phyloP scores from a whole-genome alignment of 2,113 vertebrate species.

The Leiothrix lutea region DNA sequence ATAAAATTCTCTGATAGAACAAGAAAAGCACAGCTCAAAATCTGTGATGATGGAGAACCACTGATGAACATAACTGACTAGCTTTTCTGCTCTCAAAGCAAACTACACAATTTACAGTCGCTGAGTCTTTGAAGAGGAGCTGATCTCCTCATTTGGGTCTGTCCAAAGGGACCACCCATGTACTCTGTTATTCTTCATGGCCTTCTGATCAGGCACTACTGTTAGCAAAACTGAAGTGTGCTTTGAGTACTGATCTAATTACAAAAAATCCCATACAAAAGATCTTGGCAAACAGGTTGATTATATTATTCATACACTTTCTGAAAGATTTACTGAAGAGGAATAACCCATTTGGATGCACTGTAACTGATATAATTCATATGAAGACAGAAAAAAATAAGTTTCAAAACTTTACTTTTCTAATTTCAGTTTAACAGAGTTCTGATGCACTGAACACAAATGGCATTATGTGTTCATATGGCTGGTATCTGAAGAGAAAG shows the following conservation, averaged over 20 bases:
- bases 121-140: neutral
- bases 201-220: neutral
- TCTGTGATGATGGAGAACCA: neutral
- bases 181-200: neutral
- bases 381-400: neutral
- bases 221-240: neutral
- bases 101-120: constrained; percentile 56
- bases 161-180: neutral
- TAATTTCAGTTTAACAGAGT: neutral
- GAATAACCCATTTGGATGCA: neutral
- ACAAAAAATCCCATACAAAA: neutral
- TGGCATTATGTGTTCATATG: accelerated
- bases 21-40: constrained; percentile 52
- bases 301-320: neutral
- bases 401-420: neutral
- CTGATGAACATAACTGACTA: constrained; percentile 37
- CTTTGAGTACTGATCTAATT: neutral
- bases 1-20: neutral
- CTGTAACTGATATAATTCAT: neutral
- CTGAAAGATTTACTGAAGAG: neutral
- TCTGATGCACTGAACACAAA: neutral
- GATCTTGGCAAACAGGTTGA: neutral
- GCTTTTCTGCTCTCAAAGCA: constrained; percentile 39
- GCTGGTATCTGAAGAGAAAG: neutral
- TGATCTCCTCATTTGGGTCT: too few relatives aligned